Conservation (phyloP, 2,113 vertebrate genomes). For the Archocentrus centrarchus region DNA sequence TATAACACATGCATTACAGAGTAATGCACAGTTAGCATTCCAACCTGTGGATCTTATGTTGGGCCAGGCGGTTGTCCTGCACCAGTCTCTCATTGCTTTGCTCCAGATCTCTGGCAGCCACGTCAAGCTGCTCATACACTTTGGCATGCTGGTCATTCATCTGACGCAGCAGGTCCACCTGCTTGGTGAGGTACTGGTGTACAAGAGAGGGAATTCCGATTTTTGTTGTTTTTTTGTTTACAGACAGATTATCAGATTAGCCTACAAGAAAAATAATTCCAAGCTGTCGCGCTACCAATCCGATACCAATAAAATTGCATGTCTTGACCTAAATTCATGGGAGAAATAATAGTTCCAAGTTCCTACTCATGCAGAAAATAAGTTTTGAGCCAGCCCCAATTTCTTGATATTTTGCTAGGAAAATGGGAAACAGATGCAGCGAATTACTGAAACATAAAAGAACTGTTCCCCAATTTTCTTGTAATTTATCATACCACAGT, state of each 20-base stretch:
- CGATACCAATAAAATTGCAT: background rate
- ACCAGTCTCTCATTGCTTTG: slow-evolving; percentile 89
- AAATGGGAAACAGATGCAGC: background rate
- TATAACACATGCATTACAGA: background rate
- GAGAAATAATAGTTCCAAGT: background rate
- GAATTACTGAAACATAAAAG: background rate
- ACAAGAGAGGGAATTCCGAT: background rate
- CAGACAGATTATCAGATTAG: background rate
- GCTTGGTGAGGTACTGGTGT: slow-evolving; percentile 92
- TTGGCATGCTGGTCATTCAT: slow-evolving; percentile 96
- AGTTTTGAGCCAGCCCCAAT: too few species aligned
- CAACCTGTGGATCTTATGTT: slow-evolving; percentile 91
- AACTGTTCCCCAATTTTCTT: background rate
- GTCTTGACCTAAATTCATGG: background rate
- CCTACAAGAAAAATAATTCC: background rate
- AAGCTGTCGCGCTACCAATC: background rate
- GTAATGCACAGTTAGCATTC: background rate
- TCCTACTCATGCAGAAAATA: background rate
- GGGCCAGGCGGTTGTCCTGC: slow-evolving; percentile 88
- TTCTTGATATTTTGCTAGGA: background rate
- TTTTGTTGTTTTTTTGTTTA: background rate
- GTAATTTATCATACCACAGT: too few species aligned
- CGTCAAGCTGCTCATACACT: slow-evolving; percentile 94
- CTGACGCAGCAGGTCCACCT: slow-evolving; percentile 92
- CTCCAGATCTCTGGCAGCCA: slow-evolving; percentile 90